Base-by-base conservation (phyloP, 2,888 invertebrate species). In the Drosophila formosana region DNA sequence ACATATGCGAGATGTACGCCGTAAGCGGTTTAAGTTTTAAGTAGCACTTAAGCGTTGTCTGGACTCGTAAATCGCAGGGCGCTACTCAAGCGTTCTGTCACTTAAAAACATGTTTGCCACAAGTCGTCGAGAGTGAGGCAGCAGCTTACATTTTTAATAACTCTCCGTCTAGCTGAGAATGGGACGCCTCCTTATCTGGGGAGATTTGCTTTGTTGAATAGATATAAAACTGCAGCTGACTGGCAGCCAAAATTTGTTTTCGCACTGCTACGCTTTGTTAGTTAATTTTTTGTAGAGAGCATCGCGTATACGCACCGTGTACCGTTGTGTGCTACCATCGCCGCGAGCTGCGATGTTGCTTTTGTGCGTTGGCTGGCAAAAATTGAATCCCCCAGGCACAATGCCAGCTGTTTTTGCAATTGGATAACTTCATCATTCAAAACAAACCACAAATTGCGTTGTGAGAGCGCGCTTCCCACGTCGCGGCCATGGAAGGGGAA, bases 381-480 rank as follows among this genome's bases (percentile, higher is more conserved):
- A 69, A 60, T 76, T 64, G 28, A 53, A 75, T 75, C 80, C 87
- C 89, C 11, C 52, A 26, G 80, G 89, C 83, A 73, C 67, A 79
- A 78, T 72, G 72, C 72, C 89, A 89, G 82, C 88, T 89, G 90
- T 79, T 89, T 88, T 83, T 76, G 78, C 89, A 89, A 82, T 80
- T 87, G 89, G 73, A 79, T 87, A 90, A 77, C 79, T 89, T 88
- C 77, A 82, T 80, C 65, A 66, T 88, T 88, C 60, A 75, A 72
- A 80, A 69, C 75, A 71, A 72, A 71, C 77, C 81, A 65, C 81
- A 80, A 88, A 80, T 86, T 86, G 66, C 51, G 75, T 72, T 62
- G 66, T 55, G 52, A 28, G 63, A 34, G 72, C 25, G 63, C 43
- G 67, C 65, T 72, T 55, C 75, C 82, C 72, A 69, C 58, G 57